Evolutionary conservation across 2,888 invertebrate species (phyloP), one percentile per base, ranked within the genome.

Genomic region (Bembecia ichneumoniformis): DNA sequence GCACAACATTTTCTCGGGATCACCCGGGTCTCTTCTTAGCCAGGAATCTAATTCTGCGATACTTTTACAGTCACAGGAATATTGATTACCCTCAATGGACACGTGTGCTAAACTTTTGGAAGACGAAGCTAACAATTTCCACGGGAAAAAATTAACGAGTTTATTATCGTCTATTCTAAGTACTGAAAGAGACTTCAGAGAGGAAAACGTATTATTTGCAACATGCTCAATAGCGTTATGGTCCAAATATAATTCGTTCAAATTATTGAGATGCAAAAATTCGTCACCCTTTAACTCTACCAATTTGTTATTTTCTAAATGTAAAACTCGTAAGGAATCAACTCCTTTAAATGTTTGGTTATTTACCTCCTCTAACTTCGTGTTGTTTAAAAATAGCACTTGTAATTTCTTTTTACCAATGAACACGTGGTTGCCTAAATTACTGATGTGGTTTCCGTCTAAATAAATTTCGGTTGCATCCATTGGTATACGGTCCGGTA

Each of bases 391-490:
- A 77, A 90, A 94, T 52, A 95, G 86, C 55, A 92, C 90, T 78
- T 92, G 91, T 54, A 95, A 86, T 76, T 93, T 92, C 77, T 94
- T 94, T 78, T 94, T 93, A 40, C 94, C 95, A 70, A 96, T 93
- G 79, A 96, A 95, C 57, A 93, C 92, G 80, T 95, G 94, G 80
- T 93, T 93, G 60, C 92, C 92, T 55, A 96, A 88, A 67, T 93
- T 90, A 54, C 91, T 91, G 58, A 96, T 90, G 68, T 92, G 88
- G 78, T 95, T 94, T 47, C 95, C 95, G 76, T 95, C 95, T 67
- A 96, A 88, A 84, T 94, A 94, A 67, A 96, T 93, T 82, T 95
- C 94, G 47, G 95, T 95, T 50, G 95, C 94, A 77, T 95, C 95
- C 94, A 96, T 95, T 17, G 96, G 96, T 62, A 96, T 92, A 65